Base-by-base conservation (phyloP, 2,888 invertebrate genomes). In the Cheilosia soror region DNA sequence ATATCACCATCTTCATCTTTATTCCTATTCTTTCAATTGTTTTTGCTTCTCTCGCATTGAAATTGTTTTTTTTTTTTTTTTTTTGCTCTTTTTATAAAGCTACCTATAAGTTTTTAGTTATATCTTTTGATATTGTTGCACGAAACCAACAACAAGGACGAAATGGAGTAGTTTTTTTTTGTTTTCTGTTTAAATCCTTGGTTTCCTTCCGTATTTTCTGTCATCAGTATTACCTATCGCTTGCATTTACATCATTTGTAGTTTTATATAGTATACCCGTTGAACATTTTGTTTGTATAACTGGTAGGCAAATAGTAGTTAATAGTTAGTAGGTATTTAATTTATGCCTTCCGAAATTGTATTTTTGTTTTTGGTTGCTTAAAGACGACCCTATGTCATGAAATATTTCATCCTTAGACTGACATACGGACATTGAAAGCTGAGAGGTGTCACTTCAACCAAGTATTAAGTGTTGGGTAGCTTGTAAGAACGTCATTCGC, bases 321-420 rank as follows among this genome's bases (percentile, higher is more conserved):
- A 15, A 6, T 47, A 15, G 44, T 7, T 47, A 15, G 44, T 15
- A 7, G n/a, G 44, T 44, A n/a, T 13, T 13, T 44, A n/a, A n/a
- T 20, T 20, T 27, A 33, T 33, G 42, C 4, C 44, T 42, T 42
- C 0, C 4, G n/a, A 13, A 42, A 13, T 33, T 11, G 11, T 47
- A 33, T 47, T 37, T 47, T 20, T 3, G 25, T 49, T 60, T 37
- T 40, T 49, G 13, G 5, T 49, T 57, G 44, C 71, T 60, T 73
- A 11, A 27, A 25, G 53, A 20, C 5, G 53, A 20, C 5, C 44
- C 25, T 55, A 63, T 73, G 73, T 73, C 73, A 44, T 73, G 73
- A 73, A 42, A 73, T 73, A 44, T 53, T 47, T 25, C 27, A 73
- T 37, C 55, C 63, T 44, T 53, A 73, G 73, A 55, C 73, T 73